Evolutionary conservation across 2,113 vertebrate species (phyloP), one percentile per base, ranked within the genome.

Genomic region (Halcyon malimbica): DNA sequence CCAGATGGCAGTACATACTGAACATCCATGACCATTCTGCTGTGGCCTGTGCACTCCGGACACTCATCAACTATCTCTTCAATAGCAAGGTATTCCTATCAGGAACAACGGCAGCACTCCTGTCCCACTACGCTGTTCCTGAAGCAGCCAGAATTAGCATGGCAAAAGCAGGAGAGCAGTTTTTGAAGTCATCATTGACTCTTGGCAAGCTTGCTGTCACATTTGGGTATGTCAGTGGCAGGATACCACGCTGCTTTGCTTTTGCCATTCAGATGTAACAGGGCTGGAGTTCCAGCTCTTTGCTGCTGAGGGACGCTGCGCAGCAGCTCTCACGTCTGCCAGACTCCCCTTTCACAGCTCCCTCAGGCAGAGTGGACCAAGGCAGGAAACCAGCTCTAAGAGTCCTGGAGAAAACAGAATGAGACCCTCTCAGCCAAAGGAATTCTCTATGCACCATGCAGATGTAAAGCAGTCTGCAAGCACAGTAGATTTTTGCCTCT

Each of bases 1-100:
- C 9, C 28, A 35, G 41, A 31, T 0, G 2, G 59, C 62, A 65
- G 31, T 2, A 26, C 76, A 41, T 37, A 31, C 5, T 0, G 24
- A 37, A 1, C 44, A 37, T 28, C 70, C 41, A 3, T 2, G 19
- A 41, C 35, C 63, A 57, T n/a, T 42, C 57, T 13, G 26, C 63
- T 46, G 65, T 10, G 50, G 56, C 20, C 83, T 37, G 8, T 48
- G 60, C 33, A 8, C 48, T 56, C 68, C 2, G 10, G 92, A 54
- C 69, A 19, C 51, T 70, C 31, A 33, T 5, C 42, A 86, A 44
- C 29, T 23, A 7, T 10, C 62, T 31, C 18, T 26, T 79, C 54
- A 69, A 29, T 3, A 64, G 54, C 0, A 2, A 87, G 29, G 21
- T 73, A 15, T 35, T 85, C 50, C 42, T 54, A 10, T 48, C 3